Percentiles rank a stretch among this genome's conserved stretches.
Evolutionary conservation across 1,140 invertebrate genomes (phyloP).

Genomic region (Drosophila melanica): DNA sequence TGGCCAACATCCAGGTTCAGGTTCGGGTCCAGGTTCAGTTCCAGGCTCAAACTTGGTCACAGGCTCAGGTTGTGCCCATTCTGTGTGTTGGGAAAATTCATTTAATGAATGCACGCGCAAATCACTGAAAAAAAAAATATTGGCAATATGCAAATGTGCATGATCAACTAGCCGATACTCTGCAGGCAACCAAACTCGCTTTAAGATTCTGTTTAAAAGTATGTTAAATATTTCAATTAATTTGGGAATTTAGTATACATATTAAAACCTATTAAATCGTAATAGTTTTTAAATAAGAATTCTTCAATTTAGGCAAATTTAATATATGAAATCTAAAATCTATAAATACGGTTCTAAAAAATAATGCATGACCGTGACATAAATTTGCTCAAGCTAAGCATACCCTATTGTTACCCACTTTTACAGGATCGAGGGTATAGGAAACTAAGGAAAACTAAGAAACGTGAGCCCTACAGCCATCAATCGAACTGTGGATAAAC

Average conservation of each 20-base stretch:
- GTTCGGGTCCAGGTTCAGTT: slow-evolving; percentile 6
- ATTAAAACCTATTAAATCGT: too few species aligned
- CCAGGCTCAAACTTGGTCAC: slow-evolving; percentile 31
- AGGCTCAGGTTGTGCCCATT: slow-evolving; percentile 62
- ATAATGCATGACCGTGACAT: background rate
- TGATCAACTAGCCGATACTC: slow-evolving; percentile 13
- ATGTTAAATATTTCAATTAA: too few species aligned
- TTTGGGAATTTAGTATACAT: too few species aligned
- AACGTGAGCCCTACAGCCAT: slow-evolving; percentile 70
- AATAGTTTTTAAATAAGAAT: background rate
- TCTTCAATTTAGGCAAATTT: too few species aligned
- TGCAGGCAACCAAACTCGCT: background rate
- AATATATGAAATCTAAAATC: too few species aligned
- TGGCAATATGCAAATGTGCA: background rate
- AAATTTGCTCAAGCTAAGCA: background rate
- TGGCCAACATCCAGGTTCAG: background rate
- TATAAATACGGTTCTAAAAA: too few species aligned
- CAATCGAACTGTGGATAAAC: slow-evolving; percentile 58
- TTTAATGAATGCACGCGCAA: slow-evolving; percentile 53
- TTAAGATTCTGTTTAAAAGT: too few species aligned
- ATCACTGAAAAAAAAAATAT: slow-evolving; percentile 4
- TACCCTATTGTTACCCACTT: background rate
- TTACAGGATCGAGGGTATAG: slow-evolving; percentile 50
- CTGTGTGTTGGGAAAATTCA: slow-evolving; percentile 67
- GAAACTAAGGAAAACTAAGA: slow-evolving; percentile 14